Evolutionary conservation across 92 coral and sea anemone species (phyloP), one percentile per base, ranked within the genome.

Genomic region (Phymanthus crucifer): DNA sequence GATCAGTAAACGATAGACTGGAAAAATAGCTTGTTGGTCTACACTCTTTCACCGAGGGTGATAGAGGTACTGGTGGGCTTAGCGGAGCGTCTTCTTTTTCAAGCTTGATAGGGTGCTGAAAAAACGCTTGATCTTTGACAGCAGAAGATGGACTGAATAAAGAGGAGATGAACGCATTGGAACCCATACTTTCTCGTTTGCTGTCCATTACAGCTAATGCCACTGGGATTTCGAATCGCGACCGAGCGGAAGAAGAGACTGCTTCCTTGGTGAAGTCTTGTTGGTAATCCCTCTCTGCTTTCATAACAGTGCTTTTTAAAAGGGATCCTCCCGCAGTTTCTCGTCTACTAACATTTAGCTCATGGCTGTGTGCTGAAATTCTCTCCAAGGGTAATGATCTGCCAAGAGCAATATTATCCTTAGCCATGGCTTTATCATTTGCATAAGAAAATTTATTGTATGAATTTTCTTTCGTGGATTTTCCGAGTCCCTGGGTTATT

Each of bases 11-110:
- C 24, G 86, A 83, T 11, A 83, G 58, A 54, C 79, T 75, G 13
- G 83, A 78, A 27, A 84, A 84, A 72, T 78, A 83, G 56, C 83
- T 80, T 16, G 94, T 76, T 64, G 90, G 91, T 33, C 46, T 72
- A 47, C 77, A 74, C 43, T 87, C 93, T 78, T 84, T 90, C 18
- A 89, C 70, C 16, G 85, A 86, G 46, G 87, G 86, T 52, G 83
- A 66, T n/a, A 85, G 48, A 8, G 89, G 89, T 4, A 71, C 72
- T 23, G 82, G 46, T 26, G 87, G 87, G 21, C 74, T 69, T 33
- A 52, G 66, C 65, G 81, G 27, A 10, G 73, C 66, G 32, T 77
- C 46, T 23, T 78, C 89, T 61, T 65, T 82, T 40, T 82, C 75
- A 9, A 72, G 78, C n/a, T 82, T 82, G 13, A 82, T 47, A 7